A percentile compares a stretch with the other conserved stretches of the same genome.
phyloP scores from a whole-genome alignment of 30 jellyfish, hydroid and myxozoan genomes.

The Aurelia sp. region DNA sequence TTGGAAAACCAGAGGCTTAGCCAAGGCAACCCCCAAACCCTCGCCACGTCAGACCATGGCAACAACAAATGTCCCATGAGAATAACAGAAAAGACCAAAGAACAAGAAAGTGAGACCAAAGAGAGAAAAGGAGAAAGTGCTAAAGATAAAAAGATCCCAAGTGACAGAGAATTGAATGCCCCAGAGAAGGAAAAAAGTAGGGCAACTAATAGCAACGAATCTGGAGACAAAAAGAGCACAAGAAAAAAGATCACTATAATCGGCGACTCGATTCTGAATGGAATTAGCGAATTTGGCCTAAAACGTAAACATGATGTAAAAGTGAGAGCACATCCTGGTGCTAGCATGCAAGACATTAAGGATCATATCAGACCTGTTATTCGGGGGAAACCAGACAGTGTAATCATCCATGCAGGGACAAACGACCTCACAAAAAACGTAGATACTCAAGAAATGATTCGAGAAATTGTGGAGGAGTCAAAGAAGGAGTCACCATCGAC shows the following conservation, averaged over 20 bases:
- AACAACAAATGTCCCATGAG: slow-evolving; percentile 10
- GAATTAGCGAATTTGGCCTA: slow-evolving; percentile 4
- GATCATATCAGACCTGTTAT: slow-evolving; percentile 12
- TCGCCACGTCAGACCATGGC: background rate
- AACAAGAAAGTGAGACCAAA: background rate
- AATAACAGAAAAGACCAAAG: background rate
- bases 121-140: no score
- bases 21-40: slow-evolving; percentile 8
- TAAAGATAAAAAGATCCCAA: no score
- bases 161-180: no score
- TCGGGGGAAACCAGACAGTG: slow-evolving; percentile 14
- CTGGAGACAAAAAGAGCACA: no score
- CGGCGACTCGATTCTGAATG: slow-evolving; percentile 17
- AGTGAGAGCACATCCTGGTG: slow-evolving; percentile 8
- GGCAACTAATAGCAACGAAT: no score
- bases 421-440: slow-evolving; percentile 8
- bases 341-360: background rate
- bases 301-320: background rate
- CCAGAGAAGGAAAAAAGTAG: no score
- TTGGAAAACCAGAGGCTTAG: slow-evolving; percentile 13
- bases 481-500: slow-evolving; percentile 18
- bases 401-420: background rate
- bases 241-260: background rate
- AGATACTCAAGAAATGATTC: background rate
- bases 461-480: slow-evolving; percentile 7